These are phyloP conservation scores for Spheniscus mendiculus DNA, from an alignment of 2,113 vertebrate genomes.

Conservation along the genomic window DNA sequence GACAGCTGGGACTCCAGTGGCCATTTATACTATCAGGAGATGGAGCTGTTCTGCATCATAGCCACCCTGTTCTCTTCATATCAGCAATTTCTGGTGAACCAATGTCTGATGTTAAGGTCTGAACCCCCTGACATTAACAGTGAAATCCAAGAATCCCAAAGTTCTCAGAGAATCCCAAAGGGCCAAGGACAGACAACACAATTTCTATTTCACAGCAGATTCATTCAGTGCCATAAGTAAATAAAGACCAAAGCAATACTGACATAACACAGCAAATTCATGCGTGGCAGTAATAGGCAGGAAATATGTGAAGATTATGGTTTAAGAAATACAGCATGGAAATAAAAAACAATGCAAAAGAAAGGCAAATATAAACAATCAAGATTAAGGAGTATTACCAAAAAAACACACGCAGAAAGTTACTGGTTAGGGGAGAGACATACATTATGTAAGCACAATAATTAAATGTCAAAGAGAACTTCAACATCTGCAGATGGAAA, in stretches of 20 bases:
- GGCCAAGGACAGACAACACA: neutral
- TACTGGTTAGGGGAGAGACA: neutral
- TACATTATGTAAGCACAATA: neutral
- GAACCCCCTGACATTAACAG: neutral
- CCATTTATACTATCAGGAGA: neutral
- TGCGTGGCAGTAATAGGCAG: neutral
- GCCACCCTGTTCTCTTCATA: neutral
- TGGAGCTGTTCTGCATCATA: neutral
- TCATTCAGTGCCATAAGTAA: neutral
- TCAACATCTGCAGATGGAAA: neutral
- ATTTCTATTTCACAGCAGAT: neutral
- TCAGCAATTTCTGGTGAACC: neutral
- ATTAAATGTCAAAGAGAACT: neutral
- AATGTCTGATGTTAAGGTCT: neutral
- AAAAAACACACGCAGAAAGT: neutral
- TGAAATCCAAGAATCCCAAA: neutral
- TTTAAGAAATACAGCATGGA: neutral
- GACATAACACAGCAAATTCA: neutral
- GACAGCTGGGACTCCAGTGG: neutral
- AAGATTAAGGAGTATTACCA: neutral
- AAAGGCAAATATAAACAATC: neutral
- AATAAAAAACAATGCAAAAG: neutral
- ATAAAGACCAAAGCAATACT: neutral
- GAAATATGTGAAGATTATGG: neutral
- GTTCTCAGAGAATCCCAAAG: neutral